phyloP scores from a whole-genome alignment of 2,888 invertebrate species.

The Tortrix viridana region DNA sequence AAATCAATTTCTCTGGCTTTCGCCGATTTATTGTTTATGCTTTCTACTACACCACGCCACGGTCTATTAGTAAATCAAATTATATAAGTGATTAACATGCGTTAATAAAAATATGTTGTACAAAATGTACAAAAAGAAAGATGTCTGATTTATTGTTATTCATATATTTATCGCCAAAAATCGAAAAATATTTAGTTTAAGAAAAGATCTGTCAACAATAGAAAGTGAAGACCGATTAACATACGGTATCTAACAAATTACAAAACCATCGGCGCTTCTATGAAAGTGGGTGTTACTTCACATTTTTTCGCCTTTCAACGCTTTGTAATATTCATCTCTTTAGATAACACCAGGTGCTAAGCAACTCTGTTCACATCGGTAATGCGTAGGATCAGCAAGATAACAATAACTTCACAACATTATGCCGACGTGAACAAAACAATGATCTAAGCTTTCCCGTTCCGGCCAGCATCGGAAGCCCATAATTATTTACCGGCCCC shows the following conservation, averaged over 20 bases:
- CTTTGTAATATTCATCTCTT: constrained; percentile 27
- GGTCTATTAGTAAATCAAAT: constrained; percentile 70
- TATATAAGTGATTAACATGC: constrained; percentile 64
- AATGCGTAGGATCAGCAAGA: constrained; percentile 27
- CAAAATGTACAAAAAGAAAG: neutral
- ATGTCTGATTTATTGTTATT: neutral
- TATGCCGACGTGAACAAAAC: constrained; percentile 26
- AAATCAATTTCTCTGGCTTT: constrained; percentile 84
- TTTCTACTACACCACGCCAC: constrained; percentile 70
- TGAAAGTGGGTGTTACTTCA: constrained; percentile 26
- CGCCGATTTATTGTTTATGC: constrained; percentile 82
- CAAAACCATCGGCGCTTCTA: constrained; percentile 8
- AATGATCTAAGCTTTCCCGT: constrained; percentile 36
- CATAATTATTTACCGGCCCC: constrained; percentile 31
- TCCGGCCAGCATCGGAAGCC: constrained; percentile 28
- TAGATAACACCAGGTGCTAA: constrained; percentile 30
- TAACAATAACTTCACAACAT: constrained; percentile 29
- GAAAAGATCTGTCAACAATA: constrained; percentile 9
- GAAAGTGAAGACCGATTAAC: constrained; percentile 20
- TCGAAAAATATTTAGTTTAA: neutral
- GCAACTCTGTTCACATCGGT: constrained; percentile 14
- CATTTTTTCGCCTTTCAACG: constrained; percentile 18
- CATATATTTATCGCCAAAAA: neutral
- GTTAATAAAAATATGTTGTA: constrained; percentile 52
- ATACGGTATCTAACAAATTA: constrained; percentile 14